Conservation (phyloP, 1,140 invertebrate species). For the Chironomus tepperi region DNA sequence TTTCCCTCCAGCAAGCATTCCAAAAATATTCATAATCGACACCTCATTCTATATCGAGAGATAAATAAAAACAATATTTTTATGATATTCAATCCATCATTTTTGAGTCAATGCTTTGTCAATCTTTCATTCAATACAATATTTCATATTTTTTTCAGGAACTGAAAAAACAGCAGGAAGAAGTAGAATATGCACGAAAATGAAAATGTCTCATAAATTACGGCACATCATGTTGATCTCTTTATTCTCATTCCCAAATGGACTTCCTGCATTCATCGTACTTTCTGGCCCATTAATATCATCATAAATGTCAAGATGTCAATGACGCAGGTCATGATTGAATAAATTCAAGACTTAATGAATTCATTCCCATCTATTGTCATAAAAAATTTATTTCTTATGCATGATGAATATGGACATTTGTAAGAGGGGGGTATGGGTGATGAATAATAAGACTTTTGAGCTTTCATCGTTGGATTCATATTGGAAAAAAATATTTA, state of each 20-base stretch:
- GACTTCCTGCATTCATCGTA: background rate
- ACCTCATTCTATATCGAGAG: too few relatives aligned
- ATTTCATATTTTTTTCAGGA: background rate
- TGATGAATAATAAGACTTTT: too few relatives aligned
- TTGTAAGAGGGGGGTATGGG: too few relatives aligned
- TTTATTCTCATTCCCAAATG: background rate
- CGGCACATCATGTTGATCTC: constrained; percentile 12
- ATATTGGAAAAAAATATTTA: too few relatives aligned
- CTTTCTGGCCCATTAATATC: background rate
- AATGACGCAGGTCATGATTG: constrained; percentile 3
- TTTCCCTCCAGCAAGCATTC: too few relatives aligned
- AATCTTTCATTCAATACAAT: background rate
- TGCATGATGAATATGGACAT: too few relatives aligned
- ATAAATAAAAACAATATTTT: too few relatives aligned
- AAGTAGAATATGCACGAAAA: background rate
- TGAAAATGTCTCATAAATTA: constrained; percentile 9
- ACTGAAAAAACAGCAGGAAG: background rate
- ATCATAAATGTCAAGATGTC: background rate
- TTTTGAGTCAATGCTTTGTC: background rate
- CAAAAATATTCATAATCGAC: too few relatives aligned
- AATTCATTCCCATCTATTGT: constrained; percentile 18
- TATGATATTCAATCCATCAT: constrained; percentile 11
- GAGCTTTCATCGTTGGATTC: too few relatives aligned
- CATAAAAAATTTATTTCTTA: background rate
- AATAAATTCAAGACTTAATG: background rate